Conservation (phyloP, 2,888 invertebrate species). For the Aspidiotus rigidus region DNA sequence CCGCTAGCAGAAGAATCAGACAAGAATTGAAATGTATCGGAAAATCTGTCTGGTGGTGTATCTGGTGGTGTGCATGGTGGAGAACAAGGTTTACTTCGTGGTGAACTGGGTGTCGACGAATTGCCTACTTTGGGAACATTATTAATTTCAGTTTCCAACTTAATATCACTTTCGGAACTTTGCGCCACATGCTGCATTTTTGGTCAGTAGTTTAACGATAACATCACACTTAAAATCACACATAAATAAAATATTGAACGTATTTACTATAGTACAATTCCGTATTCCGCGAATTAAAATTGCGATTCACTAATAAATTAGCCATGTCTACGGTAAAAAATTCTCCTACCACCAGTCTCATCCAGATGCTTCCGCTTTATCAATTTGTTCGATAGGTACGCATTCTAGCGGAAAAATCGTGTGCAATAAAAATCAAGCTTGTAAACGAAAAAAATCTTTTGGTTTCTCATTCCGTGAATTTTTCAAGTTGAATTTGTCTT, state of each 20-base stretch:
- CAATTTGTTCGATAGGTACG: constrained; percentile 32
- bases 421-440: constrained; percentile 7
- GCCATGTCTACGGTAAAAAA: constrained; percentile 39
- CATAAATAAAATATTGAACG: constrained; percentile 29
- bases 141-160: constrained; percentile 50
- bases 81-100: constrained; percentile 31
- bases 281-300: constrained; percentile 31
- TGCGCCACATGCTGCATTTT: constrained; percentile 34
- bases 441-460: not conserved
- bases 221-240: constrained; percentile 34
- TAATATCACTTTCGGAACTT: constrained; percentile 30
- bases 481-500: too few species aligned
- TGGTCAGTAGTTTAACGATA: constrained; percentile 31
- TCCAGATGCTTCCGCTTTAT: constrained; percentile 39
- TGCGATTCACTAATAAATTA: constrained; percentile 34
- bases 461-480: too few species aligned
- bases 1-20: constrained; percentile 92
- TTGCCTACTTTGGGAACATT: constrained; percentile 50
- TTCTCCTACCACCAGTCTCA: constrained; percentile 36
- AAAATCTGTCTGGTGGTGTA: constrained; percentile 31
- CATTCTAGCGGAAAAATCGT: constrained; percentile 33
- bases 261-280: constrained; percentile 23
- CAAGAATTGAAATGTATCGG: constrained; percentile 43
- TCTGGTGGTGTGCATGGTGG: constrained; percentile 32
- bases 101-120: constrained; percentile 55